A percentile compares a stretch with the other conserved stretches of the same genome.
These are phyloP conservation scores for Ecliptopera silaceata DNA, from an alignment of 2,888 invertebrate species.

Conservation along the genomic window DNA sequence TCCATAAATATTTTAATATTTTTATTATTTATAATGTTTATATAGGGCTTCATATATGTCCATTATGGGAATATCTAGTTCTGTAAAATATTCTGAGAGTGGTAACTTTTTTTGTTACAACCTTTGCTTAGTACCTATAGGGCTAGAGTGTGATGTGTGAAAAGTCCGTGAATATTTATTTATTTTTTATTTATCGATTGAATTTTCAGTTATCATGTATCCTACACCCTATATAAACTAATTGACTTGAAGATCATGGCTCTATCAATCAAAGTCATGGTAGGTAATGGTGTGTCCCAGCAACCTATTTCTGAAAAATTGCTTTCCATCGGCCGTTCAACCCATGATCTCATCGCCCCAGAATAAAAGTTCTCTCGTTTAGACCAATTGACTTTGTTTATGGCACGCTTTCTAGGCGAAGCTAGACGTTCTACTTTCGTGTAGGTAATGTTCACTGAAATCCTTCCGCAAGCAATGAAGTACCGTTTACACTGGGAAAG, in stretches of 20 bases:
- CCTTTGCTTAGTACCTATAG: no score
- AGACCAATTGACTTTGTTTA: constrained; percentile 77
- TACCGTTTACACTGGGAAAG: neutral
- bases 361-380: constrained; percentile 75
- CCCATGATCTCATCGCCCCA: constrained; percentile 78
- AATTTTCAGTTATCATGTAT: no score
- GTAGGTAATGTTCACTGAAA: constrained; percentile 47
- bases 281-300: constrained; percentile 46
- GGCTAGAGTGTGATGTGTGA: no score
- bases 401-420: constrained; percentile 69
- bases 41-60: no score
- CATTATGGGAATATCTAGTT: no score
- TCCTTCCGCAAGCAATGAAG: constrained; percentile 46
- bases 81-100: no score
- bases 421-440: constrained; percentile 66
- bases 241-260: neutral
- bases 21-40: no score
- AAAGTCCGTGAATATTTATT: no score
- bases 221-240: neutral
- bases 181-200: no score
- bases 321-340: constrained; percentile 69
- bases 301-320: constrained; percentile 65
- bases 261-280: constrained; percentile 64
- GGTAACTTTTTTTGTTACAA: no score
- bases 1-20: no score